Conservation (phyloP, 2,888 invertebrate species). For the Drosophila bunnanda region DNA sequence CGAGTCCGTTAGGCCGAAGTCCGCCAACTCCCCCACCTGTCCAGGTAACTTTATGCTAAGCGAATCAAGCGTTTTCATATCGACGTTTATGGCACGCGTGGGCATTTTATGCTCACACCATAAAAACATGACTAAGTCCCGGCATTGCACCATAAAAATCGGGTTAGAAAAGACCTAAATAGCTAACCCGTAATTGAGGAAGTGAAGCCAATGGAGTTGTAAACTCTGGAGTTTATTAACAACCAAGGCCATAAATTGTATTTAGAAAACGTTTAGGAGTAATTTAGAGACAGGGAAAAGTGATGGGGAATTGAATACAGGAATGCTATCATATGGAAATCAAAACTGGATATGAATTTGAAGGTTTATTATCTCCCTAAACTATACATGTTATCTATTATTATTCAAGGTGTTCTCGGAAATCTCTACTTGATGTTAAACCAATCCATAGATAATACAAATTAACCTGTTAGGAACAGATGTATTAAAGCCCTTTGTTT, state of each 20-base stretch:
- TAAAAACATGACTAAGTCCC: slow-evolving; percentile 58
- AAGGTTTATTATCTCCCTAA: background rate
- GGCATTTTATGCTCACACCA: slow-evolving; percentile 55
- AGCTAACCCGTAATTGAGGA: slow-evolving; percentile 30
- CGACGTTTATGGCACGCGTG: slow-evolving; percentile 62
- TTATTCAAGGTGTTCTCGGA: background rate
- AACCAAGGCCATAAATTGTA: background rate
- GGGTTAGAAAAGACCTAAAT: slow-evolving; percentile 25
- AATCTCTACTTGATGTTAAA: background rate
- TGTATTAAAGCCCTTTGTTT: slow-evolving; percentile 1
- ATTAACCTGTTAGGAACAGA: background rate
- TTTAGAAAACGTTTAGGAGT: slow-evolving; percentile 1
- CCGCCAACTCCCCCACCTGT: slow-evolving; percentile 8
- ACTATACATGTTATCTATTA: background rate
- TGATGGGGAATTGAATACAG: background rate
- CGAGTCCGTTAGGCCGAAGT: slow-evolving; percentile 62
- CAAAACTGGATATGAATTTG: background rate
- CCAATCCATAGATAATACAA: too few species aligned
- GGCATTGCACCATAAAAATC: slow-evolving; percentile 32
- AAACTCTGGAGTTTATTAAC: slow-evolving; percentile 3
- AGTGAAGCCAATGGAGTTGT: slow-evolving; percentile 5
- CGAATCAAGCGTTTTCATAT: slow-evolving; percentile 67
- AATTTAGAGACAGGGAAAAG: background rate
- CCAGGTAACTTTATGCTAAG: slow-evolving; percentile 50
- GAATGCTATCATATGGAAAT: background rate